Evolutionary conservation across 1,140 invertebrate genomes (phyloP).

Genomic region (Campoletis sonorensis): DNA sequence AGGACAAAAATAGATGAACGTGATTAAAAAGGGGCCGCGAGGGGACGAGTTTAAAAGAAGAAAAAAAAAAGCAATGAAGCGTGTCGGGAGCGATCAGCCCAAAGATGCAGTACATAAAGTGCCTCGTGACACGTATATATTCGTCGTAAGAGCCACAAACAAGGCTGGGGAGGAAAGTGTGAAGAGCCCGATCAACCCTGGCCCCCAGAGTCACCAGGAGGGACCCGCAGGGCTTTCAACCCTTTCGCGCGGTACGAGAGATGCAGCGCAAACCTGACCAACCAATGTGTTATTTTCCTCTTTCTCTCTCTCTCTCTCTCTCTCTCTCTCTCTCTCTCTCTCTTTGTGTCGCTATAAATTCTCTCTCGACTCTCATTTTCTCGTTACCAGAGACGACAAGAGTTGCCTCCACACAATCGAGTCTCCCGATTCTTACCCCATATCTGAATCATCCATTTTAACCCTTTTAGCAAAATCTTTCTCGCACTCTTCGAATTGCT

Average conservation of each 20-base stretch:
- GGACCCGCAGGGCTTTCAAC: constrained; percentile 39
- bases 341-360: background rate
- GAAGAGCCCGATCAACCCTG: constrained; percentile 26
- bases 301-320: background rate
- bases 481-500: no score
- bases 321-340: background rate
- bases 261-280: constrained; percentile 20
- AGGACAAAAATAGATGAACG: no score
- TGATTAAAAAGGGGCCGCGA: no score
- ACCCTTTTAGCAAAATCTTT: no score
- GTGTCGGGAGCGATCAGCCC: constrained; percentile 15
- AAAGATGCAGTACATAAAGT: constrained; percentile 33
- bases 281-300: background rate
- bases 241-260: constrained; percentile 14
- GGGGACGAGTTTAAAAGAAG: background rate
- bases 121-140: constrained; percentile 26
- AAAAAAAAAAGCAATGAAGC: constrained; percentile 5
- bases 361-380: constrained; percentile 7
- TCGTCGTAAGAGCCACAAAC: constrained; percentile 21
- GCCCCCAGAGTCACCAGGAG: background rate
- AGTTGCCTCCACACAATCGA: no score
- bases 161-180: background rate
- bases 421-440: no score
- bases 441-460: no score
- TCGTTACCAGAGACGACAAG: background rate